Evolutionary conservation across 2,888 invertebrate species (phyloP).

Genomic region (Parasteatoda lunata): DNA sequence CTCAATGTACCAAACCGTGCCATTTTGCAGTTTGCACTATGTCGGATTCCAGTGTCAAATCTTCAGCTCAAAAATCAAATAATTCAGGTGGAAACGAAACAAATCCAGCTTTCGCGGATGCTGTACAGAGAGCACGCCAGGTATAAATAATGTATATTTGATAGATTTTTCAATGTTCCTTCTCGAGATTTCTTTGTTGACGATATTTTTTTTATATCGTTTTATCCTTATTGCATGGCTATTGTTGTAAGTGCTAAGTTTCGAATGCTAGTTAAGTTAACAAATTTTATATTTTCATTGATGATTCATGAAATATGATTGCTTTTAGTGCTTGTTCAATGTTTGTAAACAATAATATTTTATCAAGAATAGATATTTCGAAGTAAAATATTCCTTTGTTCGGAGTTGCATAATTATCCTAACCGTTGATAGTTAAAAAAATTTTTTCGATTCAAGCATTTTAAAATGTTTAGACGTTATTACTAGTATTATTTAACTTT

Average conservation of each 20-base stretch:
- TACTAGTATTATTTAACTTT: no score
- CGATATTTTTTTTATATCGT: slow-evolving; percentile 44
- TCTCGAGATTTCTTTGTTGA: slow-evolving; percentile 3
- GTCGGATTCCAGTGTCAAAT: slow-evolving; percentile 67
- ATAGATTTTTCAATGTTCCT: background rate
- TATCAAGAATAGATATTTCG: no score
- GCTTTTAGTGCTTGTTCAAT: no score
- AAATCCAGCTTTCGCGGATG: slow-evolving; percentile 70
- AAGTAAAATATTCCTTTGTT: no score
- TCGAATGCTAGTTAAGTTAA: background rate
- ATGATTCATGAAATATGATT: no score
- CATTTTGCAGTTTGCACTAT: slow-evolving; percentile 69
- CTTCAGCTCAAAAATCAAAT: slow-evolving; percentile 68
- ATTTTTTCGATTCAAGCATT: no score
- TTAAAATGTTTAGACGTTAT: no score
- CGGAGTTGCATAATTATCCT: no score
- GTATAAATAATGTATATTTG: slow-evolving; percentile 31
- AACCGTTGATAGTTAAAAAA: no score
- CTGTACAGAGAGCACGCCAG: slow-evolving; percentile 70
- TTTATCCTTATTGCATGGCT: background rate
- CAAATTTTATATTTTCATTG: background rate
- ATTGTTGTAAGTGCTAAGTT: background rate
- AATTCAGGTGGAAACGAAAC: slow-evolving; percentile 63
- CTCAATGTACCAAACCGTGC: slow-evolving; percentile 53
- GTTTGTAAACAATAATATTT: no score